Conservation (phyloP, 2,113 vertebrate species). For the Bostrychus sinensis region DNA sequence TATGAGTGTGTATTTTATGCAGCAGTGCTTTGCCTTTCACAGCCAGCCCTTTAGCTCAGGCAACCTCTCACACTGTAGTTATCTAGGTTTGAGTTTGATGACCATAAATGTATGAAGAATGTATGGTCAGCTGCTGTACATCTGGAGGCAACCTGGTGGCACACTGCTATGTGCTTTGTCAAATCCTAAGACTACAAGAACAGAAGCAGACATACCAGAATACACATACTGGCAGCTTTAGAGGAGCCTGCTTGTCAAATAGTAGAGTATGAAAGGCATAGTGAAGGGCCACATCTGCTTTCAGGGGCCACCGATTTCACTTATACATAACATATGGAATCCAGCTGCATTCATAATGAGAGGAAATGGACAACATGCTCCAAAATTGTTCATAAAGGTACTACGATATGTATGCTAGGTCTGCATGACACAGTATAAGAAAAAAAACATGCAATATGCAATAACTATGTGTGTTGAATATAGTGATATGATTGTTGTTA, state of each 20-base stretch:
- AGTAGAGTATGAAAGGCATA: not conserved
- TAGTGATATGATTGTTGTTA: no score
- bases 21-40: not conserved
- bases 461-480: no score
- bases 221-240: slow-evolving; percentile 15
- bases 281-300: slow-evolving; percentile 12
- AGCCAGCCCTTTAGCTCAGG: not conserved
- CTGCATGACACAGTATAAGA: no score
- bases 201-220: slow-evolving; percentile 14
- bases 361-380: slow-evolving; percentile 1
- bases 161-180: slow-evolving; percentile 10
- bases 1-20: not conserved
- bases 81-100: not conserved
- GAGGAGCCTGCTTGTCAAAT: slow-evolving; percentile 3
- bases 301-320: slow-evolving; percentile 8
- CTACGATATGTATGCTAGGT: no score
- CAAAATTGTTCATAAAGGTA: not conserved
- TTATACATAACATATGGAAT: slow-evolving; percentile 27
- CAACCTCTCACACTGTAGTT: not conserved
- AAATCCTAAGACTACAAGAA: slow-evolving; percentile 28
- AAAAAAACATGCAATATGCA: no score
- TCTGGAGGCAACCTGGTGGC: slow-evolving; percentile 19
- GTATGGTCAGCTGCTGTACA: slow-evolving; percentile 6
- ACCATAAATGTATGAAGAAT: not conserved
- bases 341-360: slow-evolving; percentile 36